These are phyloP conservation scores for Tenthredo livida DNA, from an alignment of 2,888 invertebrate genomes.

Conservation along the genomic window DNA sequence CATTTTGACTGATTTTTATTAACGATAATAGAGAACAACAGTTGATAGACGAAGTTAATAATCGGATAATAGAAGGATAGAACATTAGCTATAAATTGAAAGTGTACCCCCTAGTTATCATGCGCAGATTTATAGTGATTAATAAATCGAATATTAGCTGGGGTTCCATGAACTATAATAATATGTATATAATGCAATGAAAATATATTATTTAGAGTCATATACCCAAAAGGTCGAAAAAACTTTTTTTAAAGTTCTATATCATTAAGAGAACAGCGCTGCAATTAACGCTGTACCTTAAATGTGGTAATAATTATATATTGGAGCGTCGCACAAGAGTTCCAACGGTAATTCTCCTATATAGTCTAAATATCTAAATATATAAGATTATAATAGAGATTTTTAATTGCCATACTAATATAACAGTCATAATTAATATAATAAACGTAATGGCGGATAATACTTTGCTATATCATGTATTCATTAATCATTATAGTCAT, in stretches of 20 bases:
- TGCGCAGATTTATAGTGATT: neutral
- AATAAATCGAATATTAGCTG: neutral
- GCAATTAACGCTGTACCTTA: neutral
- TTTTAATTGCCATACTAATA: conserved; percentile 22
- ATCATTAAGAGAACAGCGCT: neutral
- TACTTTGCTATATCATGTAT: neutral
- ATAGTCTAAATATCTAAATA: conserved; percentile 30
- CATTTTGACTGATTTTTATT: conserved; percentile 67
- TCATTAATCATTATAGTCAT: neutral
- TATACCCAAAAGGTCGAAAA: neutral
- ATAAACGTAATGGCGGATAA: conserved; percentile 8
- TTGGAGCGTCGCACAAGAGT: neutral
- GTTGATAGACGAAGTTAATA: conserved; percentile 63
- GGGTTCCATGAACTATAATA: neutral
- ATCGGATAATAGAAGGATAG: conserved; percentile 59
- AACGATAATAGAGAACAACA: conserved; percentile 68
- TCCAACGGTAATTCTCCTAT: conserved; percentile 10
- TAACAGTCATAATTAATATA: conserved; percentile 21
- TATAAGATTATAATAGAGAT: conserved; percentile 31
- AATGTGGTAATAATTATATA: neutral
- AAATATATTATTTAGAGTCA: conserved; percentile 26
- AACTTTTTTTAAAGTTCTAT: neutral
- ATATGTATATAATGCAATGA: neutral
- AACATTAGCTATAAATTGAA: conserved; percentile 64
- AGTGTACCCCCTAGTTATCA: neutral